Evolutionary conservation across 2,888 invertebrate genomes (phyloP).

Genomic region (Spilarctia lutea): DNA sequence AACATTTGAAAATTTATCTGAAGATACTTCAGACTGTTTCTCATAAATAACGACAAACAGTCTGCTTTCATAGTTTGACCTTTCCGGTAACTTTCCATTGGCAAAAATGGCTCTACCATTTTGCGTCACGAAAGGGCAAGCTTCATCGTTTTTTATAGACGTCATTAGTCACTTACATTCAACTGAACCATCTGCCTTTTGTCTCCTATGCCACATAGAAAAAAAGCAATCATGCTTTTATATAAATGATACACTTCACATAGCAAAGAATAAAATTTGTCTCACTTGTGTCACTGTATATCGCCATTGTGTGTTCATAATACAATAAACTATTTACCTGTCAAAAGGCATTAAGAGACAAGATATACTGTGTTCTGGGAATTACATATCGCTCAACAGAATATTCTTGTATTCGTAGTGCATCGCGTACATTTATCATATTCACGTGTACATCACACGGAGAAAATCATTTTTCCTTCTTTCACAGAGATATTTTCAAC

Average conservation of each 20-base stretch:
- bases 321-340: constrained; percentile 7
- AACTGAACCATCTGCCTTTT: too few species aligned
- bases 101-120: too few species aligned
- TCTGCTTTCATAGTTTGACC: too few species aligned
- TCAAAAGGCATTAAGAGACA: constrained; percentile 21
- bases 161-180: too few species aligned
- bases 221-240: neutral
- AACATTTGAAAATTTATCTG: too few species aligned
- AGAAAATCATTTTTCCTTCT: constrained; percentile 27
- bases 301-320: neutral
- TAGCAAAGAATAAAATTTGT: neutral
- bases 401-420: constrained; percentile 22
- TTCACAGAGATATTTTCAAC: neutral
- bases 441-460: constrained; percentile 8
- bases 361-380: neutral
- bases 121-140: too few species aligned
- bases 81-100: too few species aligned
- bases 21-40: too few species aligned
- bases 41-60: too few species aligned
- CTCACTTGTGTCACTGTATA: neutral
- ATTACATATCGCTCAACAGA: constrained; percentile 7
- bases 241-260: neutral
- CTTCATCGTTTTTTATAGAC: too few species aligned
- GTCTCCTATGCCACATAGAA: too few species aligned
- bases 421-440: constrained; percentile 29